Evolutionary conservation across 2,797 vertebrate genomes (phyloP).

Genomic region (Ptychadena robeensis): DNA sequence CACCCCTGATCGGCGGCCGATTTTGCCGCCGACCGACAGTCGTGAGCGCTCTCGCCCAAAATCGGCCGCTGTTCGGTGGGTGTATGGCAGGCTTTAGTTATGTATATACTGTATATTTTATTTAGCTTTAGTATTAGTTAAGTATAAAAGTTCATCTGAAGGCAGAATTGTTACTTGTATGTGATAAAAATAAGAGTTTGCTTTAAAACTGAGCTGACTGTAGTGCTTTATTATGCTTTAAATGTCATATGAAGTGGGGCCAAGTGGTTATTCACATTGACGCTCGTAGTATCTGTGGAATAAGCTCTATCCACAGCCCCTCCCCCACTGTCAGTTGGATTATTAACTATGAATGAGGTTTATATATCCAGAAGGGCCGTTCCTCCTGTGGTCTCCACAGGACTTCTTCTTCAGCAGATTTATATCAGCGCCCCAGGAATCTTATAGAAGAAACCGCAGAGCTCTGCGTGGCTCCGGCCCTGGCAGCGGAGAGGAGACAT

Average conservation of each 20-base stretch:
- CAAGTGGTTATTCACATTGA: neutral
- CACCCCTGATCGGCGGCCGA: no score
- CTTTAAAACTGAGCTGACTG: no score
- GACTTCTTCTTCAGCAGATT: conserved; percentile 26
- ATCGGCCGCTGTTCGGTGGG: no score
- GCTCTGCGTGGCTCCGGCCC: neutral
- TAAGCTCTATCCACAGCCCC: neutral
- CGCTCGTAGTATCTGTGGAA: neutral
- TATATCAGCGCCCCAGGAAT: conserved; percentile 30
- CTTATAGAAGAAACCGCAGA: conserved; percentile 12
- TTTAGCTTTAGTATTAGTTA: no score
- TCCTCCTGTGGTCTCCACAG: conserved; percentile 41
- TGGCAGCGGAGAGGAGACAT: neutral
- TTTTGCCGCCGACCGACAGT: no score
- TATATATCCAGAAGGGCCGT: conserved; percentile 19
- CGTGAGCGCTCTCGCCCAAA: no score
- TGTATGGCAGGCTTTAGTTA: no score
- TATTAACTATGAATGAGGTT: conserved; percentile 55
- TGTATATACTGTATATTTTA: no score
- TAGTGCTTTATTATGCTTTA: no score
- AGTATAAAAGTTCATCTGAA: no score
- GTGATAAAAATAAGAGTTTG: no score
- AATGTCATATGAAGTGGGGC: neutral
- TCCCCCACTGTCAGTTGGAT: neutral
- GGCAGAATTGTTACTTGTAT: no score